phyloP scores from a whole-genome alignment of 1,140 invertebrate species.

The Aphis craccivora region DNA sequence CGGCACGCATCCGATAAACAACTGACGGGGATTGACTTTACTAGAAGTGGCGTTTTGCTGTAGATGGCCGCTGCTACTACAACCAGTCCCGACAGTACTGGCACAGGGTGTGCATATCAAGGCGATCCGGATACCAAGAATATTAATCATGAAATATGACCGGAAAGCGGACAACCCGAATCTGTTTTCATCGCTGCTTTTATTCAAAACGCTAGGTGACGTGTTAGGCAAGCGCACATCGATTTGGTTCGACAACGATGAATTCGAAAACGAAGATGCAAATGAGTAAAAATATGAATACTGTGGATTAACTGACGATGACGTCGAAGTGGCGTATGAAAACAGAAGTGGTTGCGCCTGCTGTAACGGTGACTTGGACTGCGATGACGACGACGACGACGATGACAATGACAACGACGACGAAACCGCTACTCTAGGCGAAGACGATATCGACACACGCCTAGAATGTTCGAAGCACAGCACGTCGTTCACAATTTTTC shows the following conservation, averaged over 20 bases:
- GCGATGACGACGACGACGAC: neutral
- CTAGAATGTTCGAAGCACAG: neutral
- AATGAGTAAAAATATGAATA: neutral
- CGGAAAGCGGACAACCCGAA: too few relatives aligned
- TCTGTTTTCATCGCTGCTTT: too few relatives aligned
- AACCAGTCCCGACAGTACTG: neutral
- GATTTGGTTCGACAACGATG: too few relatives aligned
- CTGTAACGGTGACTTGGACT: neutral
- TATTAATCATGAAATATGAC: too few relatives aligned
- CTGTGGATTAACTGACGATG: neutral
- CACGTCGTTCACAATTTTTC: neutral
- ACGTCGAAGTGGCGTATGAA: neutral
- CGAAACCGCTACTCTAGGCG: too few relatives aligned
- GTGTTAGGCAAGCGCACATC: too few relatives aligned
- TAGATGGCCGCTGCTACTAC: neutral
- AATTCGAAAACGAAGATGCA: too few relatives aligned
- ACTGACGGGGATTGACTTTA: constrained; percentile 34
- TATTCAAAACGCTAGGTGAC: too few relatives aligned
- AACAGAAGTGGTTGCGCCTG: neutral
- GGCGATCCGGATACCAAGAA: neutral
- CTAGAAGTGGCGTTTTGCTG: neutral
- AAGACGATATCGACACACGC: neutral
- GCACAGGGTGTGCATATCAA: neutral
- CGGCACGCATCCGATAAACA: constrained; percentile 51
- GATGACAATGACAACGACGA: neutral